A percentile compares a stretch with the other conserved stretches of the same genome.
Evolutionary conservation across 2,888 invertebrate species (phyloP).

Genomic region (Drosophila kambysellisi): DNA sequence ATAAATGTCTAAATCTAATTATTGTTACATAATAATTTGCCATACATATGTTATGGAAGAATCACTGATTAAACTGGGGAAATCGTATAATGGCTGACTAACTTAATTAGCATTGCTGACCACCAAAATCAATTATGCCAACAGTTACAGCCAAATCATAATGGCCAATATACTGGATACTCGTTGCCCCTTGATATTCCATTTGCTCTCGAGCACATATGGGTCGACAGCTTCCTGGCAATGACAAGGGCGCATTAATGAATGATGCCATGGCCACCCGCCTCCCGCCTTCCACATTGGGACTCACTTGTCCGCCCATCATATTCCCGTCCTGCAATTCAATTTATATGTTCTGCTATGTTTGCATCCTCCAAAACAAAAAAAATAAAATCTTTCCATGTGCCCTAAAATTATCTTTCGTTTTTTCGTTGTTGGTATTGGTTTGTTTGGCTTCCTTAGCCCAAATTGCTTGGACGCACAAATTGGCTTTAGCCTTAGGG

Average conservation of each 20-base stretch:
- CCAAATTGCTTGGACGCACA: slow-evolving; percentile 62
- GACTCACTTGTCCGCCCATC: slow-evolving; percentile 2
- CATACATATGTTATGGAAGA: slow-evolving; percentile 30
- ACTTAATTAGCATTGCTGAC: slow-evolving; percentile 56
- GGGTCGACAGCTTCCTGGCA: slow-evolving; percentile 31
- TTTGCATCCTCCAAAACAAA: slow-evolving; percentile 8
- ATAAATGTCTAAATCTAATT: slow-evolving; percentile 67
- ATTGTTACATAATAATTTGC: slow-evolving; percentile 53
- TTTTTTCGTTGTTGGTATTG: slow-evolving; percentile 26
- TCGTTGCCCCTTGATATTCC: slow-evolving; percentile 40
- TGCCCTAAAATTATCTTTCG: slow-evolving; percentile 50
- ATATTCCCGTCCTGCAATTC: slow-evolving; percentile 14
- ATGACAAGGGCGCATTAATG: slow-evolving; percentile 52
- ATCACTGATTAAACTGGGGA: slow-evolving; percentile 39
- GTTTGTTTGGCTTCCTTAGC: slow-evolving; percentile 59
- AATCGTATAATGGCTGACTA: slow-evolving; percentile 62
- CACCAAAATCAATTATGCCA: slow-evolving; percentile 66
- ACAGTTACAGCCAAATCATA: slow-evolving; percentile 38
- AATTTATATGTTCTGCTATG: slow-evolving; percentile 31
- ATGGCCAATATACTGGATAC: neutral
- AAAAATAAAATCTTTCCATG: slow-evolving; percentile 46
- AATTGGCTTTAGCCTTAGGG: slow-evolving; percentile 60
- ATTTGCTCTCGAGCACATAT: slow-evolving; percentile 48
- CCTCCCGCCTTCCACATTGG: slow-evolving; percentile 14
- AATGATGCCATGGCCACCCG: slow-evolving; percentile 40